phyloP scores from a whole-genome alignment of 2,797 vertebrate genomes.

The Lutjanus campechanus region DNA sequence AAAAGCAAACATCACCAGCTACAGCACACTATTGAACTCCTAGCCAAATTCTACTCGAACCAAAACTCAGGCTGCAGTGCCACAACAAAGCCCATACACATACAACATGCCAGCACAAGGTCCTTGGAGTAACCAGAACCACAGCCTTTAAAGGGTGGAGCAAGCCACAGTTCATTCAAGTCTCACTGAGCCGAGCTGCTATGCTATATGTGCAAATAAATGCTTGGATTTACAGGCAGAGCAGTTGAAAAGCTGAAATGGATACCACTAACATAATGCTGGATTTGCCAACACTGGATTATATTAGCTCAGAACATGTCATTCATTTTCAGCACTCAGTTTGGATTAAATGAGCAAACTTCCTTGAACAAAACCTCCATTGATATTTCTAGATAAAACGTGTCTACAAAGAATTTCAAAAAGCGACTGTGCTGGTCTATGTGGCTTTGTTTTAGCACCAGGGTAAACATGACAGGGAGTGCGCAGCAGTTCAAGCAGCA shows the following conservation, averaged over 20 bases:
- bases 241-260: constrained; percentile 68
- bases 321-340: constrained; percentile 46
- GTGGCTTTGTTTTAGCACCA: constrained; percentile 25
- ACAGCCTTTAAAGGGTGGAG: constrained; percentile 65
- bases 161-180: constrained; percentile 55
- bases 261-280: constrained; percentile 50
- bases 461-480: neutral
- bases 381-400: constrained; percentile 44
- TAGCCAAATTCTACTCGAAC: constrained; percentile 55
- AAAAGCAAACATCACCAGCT: constrained; percentile 63
- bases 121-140: constrained; percentile 68
- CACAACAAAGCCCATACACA: constrained; percentile 56
- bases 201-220: constrained; percentile 70
- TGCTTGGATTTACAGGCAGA: constrained; percentile 68
- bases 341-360: constrained; percentile 56
- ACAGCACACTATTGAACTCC: constrained; percentile 58
- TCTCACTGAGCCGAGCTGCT: constrained; percentile 47
- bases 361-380: constrained; percentile 56
- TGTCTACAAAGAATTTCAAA: neutral
- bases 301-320: constrained; percentile 55
- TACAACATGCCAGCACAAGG: constrained; percentile 76
- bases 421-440: constrained; percentile 4
- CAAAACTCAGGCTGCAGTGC: constrained; percentile 49
- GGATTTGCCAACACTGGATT: constrained; percentile 65
- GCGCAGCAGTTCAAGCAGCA: neutral